Evolutionary conservation across 2,797 vertebrate genomes (phyloP).

Genomic region (Enteromius treurensis): DNA sequence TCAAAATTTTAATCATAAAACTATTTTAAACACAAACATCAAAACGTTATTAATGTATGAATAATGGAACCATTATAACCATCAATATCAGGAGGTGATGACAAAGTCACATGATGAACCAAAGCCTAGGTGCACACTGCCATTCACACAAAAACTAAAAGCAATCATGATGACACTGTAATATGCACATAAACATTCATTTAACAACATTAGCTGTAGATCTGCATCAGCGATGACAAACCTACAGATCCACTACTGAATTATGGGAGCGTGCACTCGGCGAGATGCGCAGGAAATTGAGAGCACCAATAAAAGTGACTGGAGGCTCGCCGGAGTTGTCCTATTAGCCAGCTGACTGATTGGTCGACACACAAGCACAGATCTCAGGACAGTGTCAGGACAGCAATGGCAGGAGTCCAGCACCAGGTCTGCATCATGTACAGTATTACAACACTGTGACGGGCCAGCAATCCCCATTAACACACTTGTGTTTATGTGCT

Average conservation of each 20-base stretch:
- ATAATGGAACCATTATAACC: too few species aligned
- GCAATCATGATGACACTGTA: too few species aligned
- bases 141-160: too few species aligned
- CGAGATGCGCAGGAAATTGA: constrained; percentile 42
- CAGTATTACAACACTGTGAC: constrained; percentile 41
- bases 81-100: too few species aligned
- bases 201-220: background rate
- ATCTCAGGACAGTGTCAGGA: constrained; percentile 42
- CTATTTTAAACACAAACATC: too few species aligned
- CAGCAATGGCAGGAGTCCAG: constrained; percentile 30
- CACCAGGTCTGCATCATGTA: constrained; percentile 36
- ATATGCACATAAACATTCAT: too few species aligned
- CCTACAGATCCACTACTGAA: constrained; percentile 12
- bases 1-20: too few species aligned
- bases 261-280: background rate
- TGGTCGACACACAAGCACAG: constrained; percentile 13
- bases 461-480: constrained; percentile 48
- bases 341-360: constrained; percentile 31
- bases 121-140: too few species aligned
- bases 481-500: constrained; percentile 59
- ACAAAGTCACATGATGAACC: too few species aligned
- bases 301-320: constrained; percentile 44
- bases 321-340: constrained; percentile 36
- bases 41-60: too few species aligned
- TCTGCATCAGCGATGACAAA: background rate